Conservation (phyloP, 2,888 invertebrate genomes). For the Amorpha juglandis region DNA sequence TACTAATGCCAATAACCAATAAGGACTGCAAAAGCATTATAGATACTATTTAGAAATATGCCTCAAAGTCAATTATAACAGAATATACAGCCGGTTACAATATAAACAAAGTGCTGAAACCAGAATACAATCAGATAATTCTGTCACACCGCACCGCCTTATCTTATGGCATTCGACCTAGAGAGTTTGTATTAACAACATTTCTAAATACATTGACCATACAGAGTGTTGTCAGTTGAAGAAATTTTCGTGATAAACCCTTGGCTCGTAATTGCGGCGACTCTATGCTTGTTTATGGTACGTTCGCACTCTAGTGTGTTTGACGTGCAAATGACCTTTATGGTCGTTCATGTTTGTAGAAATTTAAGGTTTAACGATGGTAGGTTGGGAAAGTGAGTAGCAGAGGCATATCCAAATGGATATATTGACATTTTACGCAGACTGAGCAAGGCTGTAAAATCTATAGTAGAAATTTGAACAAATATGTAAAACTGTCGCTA, state of each 20-base stretch:
- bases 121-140: slow-evolving; percentile 25
- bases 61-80: slow-evolving; percentile 15
- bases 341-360: background rate
- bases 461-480: too few species aligned
- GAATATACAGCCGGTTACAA: background rate
- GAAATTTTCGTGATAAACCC: slow-evolving; percentile 24
- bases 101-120: slow-evolving; percentile 22
- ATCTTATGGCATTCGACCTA: slow-evolving; percentile 29
- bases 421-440: background rate
- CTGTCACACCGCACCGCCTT: slow-evolving; percentile 28
- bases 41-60: slow-evolving; percentile 17
- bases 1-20: background rate
- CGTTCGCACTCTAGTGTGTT: background rate
- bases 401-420: background rate
- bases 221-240: slow-evolving; percentile 22
- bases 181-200: slow-evolving; percentile 29
- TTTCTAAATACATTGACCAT: slow-evolving; percentile 31
- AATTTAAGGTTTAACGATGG: background rate
- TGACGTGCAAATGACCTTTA: slow-evolving; percentile 11
- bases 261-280: slow-evolving; percentile 9
- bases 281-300: slow-evolving; percentile 2
- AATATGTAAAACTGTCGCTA: too few species aligned
- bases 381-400: slow-evolving; percentile 1
- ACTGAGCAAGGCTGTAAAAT: background rate
- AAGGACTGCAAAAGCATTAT: slow-evolving; percentile 4